phyloP scores from a whole-genome alignment of 2,888 invertebrate genomes.

The Hipparchia semele region DNA sequence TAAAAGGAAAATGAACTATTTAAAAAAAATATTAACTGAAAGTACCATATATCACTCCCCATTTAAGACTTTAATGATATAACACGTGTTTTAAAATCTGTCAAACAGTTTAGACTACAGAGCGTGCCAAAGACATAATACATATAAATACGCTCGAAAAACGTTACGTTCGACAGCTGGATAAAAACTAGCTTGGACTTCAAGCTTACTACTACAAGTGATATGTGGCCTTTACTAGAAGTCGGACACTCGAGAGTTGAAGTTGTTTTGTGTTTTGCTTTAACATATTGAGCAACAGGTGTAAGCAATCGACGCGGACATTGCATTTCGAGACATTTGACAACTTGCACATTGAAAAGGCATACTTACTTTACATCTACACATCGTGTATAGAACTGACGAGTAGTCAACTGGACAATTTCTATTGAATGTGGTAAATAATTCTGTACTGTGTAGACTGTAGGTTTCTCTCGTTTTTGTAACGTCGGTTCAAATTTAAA shows the following conservation, averaged over 20 bases:
- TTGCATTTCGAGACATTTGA: neutral
- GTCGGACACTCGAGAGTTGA: neutral
- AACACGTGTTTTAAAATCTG: too few species aligned
- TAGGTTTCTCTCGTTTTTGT: neutral
- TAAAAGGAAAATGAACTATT: too few species aligned
- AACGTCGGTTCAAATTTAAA: slow-evolving; percentile 18
- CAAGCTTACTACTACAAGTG: neutral
- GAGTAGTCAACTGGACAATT: neutral
- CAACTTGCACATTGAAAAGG: neutral
- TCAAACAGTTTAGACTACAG: too few species aligned
- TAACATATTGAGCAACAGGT: neutral
- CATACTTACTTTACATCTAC: neutral
- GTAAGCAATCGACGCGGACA: neutral
- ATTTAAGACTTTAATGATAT: too few species aligned
- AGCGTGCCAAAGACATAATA: too few species aligned
- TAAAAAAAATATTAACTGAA: too few species aligned
- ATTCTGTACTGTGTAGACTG: neutral
- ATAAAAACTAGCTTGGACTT: neutral
- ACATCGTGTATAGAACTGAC: neutral
- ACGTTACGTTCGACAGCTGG: too few species aligned
- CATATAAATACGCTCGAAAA: too few species aligned
- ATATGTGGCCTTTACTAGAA: neutral
- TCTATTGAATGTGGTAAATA: slow-evolving; percentile 2
- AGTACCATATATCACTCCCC: too few species aligned
- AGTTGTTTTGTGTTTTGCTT: neutral